Evolutionary conservation across 2,113 vertebrate genomes (phyloP).

Genomic region (Eublepharis macularius): DNA sequence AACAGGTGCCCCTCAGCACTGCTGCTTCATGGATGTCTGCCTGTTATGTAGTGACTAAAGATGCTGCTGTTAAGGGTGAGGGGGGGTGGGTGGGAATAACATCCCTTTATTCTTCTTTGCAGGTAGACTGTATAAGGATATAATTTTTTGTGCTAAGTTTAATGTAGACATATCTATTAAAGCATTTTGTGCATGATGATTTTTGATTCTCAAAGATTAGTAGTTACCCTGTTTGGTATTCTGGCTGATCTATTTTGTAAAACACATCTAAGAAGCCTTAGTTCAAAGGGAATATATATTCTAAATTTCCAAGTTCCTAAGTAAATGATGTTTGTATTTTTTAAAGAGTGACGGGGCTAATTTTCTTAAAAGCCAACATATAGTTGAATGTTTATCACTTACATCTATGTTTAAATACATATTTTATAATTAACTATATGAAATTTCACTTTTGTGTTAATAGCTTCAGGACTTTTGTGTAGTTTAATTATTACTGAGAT

Average conservation of each 20-base stretch:
- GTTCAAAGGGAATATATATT: background rate
- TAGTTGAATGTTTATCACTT: background rate
- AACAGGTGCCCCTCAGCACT: background rate
- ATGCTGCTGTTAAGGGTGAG: background rate
- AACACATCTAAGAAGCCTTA: background rate
- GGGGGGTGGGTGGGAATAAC: too few relatives aligned
- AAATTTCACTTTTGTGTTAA: fast-evolving
- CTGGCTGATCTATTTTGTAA: background rate
- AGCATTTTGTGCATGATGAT: background rate
- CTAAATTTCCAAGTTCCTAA: background rate
- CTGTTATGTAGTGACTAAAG: background rate
- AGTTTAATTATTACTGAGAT: background rate
- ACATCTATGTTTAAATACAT: too few relatives aligned
- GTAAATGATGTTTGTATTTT: too few relatives aligned
- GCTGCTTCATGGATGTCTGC: background rate
- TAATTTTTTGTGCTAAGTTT: background rate
- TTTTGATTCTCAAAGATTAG: background rate
- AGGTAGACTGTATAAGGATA: background rate
- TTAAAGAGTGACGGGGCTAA: background rate
- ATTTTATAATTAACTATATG: background rate
- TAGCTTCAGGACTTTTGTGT: background rate
- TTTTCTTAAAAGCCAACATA: background rate
- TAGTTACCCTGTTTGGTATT: background rate
- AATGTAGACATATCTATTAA: background rate
- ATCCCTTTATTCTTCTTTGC: background rate